These are phyloP conservation scores for Coracias cyanogaster DNA, from an alignment of 2,797 vertebrate species.

Conservation along the genomic window DNA sequence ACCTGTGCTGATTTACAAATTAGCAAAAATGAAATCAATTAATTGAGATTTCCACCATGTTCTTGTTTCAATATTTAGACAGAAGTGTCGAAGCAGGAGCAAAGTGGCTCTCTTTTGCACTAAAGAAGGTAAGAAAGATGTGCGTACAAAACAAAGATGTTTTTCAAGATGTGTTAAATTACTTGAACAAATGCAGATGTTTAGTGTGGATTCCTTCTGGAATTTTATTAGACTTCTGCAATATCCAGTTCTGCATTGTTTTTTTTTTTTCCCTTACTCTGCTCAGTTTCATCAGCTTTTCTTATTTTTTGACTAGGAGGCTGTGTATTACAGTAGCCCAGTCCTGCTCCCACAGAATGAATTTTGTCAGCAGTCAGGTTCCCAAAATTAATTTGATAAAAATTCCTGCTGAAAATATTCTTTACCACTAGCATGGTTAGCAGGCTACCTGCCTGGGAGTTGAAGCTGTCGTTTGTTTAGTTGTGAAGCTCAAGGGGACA, in stretches of 20 bases:
- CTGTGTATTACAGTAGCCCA: not conserved
- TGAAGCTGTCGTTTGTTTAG: not conserved
- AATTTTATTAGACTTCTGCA: not conserved
- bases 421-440: not conserved
- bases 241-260: not conserved
- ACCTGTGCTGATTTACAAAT: not conserved
- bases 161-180: not conserved
- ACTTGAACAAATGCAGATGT: not conserved
- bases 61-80: slow-evolving; percentile 77
- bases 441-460: not conserved
- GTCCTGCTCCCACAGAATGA: not conserved
- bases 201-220: not conserved
- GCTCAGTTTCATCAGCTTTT: not conserved
- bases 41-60: not conserved
- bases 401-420: not conserved
- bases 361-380: not conserved
- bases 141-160: not conserved
- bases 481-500: not conserved
- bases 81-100: slow-evolving; percentile 86
- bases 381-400: not conserved
- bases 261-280: not conserved
- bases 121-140: slow-evolving; percentile 85
- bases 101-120: slow-evolving; percentile 87
- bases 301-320: not conserved
- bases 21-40: not conserved